phyloP scores from a whole-genome alignment of 2,888 invertebrate species.

The Crepidodera aurea region DNA sequence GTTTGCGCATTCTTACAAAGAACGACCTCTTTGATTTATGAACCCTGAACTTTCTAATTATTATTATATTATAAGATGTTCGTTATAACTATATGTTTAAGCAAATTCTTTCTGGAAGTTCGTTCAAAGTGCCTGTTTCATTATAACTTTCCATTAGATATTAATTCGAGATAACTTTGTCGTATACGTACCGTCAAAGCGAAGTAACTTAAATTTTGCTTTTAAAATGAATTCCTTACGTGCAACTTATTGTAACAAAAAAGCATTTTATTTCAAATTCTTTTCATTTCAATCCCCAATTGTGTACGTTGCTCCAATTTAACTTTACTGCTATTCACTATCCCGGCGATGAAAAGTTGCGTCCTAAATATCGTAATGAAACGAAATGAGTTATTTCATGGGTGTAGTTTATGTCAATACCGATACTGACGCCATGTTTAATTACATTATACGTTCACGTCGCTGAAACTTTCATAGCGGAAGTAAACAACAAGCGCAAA shows the following conservation, averaged over 20 bases:
- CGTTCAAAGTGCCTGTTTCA: not conserved
- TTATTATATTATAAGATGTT: too few relatives aligned
- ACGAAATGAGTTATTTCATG: slow-evolving; percentile 21
- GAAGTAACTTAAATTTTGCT: slow-evolving; percentile 6
- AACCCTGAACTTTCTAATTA: too few relatives aligned
- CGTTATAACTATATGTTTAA: too few relatives aligned
- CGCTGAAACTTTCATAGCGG: slow-evolving; percentile 3
- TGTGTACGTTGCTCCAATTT: slow-evolving; percentile 18
- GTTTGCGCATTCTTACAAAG: too few relatives aligned
- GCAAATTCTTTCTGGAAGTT: too few relatives aligned
- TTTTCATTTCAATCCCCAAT: slow-evolving; percentile 21
- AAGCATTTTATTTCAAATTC: slow-evolving; percentile 20
- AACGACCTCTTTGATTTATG: too few relatives aligned
- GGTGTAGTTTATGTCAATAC: slow-evolving; percentile 22
- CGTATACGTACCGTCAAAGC: not conserved
- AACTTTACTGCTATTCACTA: slow-evolving; percentile 9
- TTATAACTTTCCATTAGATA: slow-evolving; percentile 4
- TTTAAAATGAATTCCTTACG: slow-evolving; percentile 21
- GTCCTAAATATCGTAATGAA: slow-evolving; percentile 16
- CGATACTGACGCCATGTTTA: slow-evolving; percentile 17
- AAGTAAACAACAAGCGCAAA: slow-evolving; percentile 5
- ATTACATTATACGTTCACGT: slow-evolving; percentile 16
- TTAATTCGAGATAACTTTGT: slow-evolving; percentile 3
- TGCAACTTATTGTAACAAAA: slow-evolving; percentile 17
- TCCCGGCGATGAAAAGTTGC: slow-evolving; percentile 21